Conservation (phyloP, 1,140 invertebrate genomes). For the Arion vulgaris region DNA sequence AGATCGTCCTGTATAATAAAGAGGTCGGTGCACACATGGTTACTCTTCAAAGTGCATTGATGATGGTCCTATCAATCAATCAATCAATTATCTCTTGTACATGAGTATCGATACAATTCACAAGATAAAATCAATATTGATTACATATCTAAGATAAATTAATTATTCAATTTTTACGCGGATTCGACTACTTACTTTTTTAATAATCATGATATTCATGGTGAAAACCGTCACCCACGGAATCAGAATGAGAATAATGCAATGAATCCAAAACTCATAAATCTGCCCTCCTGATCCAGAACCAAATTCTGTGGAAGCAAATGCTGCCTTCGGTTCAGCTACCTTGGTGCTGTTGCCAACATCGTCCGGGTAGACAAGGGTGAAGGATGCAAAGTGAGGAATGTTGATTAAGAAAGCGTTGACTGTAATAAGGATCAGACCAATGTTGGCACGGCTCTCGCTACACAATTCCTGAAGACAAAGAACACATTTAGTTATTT, state of each 20-base stretch:
- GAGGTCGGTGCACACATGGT: too few relatives aligned
- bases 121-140: too few relatives aligned
- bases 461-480: constrained; percentile 55
- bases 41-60: too few relatives aligned
- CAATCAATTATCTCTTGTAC: too few relatives aligned
- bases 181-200: constrained; percentile 24
- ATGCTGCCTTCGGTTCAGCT: constrained; percentile 30
- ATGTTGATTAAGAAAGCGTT: constrained; percentile 52
- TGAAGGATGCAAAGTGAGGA: constrained; percentile 58
- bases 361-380: constrained; percentile 31
- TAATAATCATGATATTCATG: constrained; percentile 55
- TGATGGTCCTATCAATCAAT: too few relatives aligned
- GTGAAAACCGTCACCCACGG: constrained; percentile 58
- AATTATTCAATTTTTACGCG: too few relatives aligned
- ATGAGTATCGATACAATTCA: too few relatives aligned
- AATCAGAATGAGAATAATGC: constrained; percentile 60
- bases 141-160: too few relatives aligned
- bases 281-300: constrained; percentile 44
- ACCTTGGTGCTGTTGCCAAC: not conserved
- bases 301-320: constrained; percentile 51
- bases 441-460: constrained; percentile 47
- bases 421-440: constrained; percentile 52
- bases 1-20: too few relatives aligned
- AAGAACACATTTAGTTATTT: not conserved
- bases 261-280: constrained; percentile 67